Evolutionary conservation across 2,797 vertebrate genomes (phyloP).

Genomic region (Phrynocephalus forsythii): DNA sequence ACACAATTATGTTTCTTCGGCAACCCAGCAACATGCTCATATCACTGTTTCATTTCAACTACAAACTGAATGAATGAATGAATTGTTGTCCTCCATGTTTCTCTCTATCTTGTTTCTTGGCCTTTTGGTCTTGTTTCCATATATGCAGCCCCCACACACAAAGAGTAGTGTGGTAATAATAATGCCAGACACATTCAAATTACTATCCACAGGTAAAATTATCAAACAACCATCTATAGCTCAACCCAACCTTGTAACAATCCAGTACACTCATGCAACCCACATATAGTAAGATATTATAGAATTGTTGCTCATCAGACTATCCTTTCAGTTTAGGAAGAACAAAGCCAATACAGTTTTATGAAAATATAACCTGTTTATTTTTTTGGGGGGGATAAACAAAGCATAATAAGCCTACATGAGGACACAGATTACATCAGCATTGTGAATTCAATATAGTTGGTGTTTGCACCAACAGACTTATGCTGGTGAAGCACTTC

Average conservation of each 20-base stretch:
- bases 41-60: background rate
- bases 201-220: background rate
- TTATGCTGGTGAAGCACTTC: background rate
- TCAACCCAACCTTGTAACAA: background rate
- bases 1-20: background rate
- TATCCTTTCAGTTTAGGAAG: conserved; percentile 6
- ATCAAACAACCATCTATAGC: background rate
- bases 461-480: background rate
- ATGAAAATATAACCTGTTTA: background rate
- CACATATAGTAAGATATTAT: conserved; percentile 7
- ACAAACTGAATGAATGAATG: background rate
- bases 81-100: background rate
- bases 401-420: background rate
- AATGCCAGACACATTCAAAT: background rate
- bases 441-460: background rate
- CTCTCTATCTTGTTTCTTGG: background rate
- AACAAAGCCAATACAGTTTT: background rate
- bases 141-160: background rate
- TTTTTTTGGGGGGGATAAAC: background rate
- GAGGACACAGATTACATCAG: background rate
- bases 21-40: background rate
- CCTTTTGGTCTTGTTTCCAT: background rate
- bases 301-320: background rate
- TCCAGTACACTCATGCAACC: background rate
- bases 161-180: background rate